phyloP scores from a whole-genome alignment of 1,140 invertebrate species.

The Heliconius himera region DNA sequence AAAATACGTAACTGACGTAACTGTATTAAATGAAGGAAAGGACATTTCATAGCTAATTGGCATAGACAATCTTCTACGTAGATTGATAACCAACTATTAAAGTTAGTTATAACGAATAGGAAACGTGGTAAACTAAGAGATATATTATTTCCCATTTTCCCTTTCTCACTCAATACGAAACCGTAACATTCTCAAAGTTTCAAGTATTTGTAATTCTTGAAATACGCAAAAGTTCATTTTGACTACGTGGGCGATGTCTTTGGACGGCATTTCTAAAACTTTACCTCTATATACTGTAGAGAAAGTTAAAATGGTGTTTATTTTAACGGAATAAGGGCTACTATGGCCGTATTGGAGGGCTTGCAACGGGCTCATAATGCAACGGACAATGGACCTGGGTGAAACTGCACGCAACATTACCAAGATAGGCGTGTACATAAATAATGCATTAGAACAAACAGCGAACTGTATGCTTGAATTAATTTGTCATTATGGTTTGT shows the following conservation, averaged over 20 bases:
- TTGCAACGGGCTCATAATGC: conserved; percentile 43
- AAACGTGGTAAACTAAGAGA: not conserved
- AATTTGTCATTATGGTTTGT: conserved; percentile 41
- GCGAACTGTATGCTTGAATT: conserved; percentile 38
- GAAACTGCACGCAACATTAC: conserved; percentile 51
- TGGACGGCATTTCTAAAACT: conserved; percentile 35
- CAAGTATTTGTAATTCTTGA: conserved; percentile 32
- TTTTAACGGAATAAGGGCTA: conserved; percentile 30
- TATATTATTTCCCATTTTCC: conserved; percentile 22
- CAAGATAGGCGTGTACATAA: conserved; percentile 39
- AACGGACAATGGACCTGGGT: conserved; percentile 55
- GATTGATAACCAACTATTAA: not conserved
- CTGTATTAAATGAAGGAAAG: conserved; percentile 3
- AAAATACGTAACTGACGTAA: not conserved
- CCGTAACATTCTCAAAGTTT: conserved; percentile 29
- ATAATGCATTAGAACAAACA: conserved; percentile 42
- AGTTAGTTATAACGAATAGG: not conserved
- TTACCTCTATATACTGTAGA: conserved; percentile 13
- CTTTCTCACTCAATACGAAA: conserved; percentile 31
- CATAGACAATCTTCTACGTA: not conserved
- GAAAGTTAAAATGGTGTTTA: conserved; percentile 25
- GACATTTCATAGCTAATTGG: not conserved
- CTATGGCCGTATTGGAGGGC: conserved; percentile 20
- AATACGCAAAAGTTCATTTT: conserved; percentile 41
- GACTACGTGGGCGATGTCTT: conserved; percentile 46